Percentiles rank a stretch among this genome's conserved stretches.
phyloP scores from a whole-genome alignment of 2,113 vertebrate species.

The Steatornis caripensis region DNA sequence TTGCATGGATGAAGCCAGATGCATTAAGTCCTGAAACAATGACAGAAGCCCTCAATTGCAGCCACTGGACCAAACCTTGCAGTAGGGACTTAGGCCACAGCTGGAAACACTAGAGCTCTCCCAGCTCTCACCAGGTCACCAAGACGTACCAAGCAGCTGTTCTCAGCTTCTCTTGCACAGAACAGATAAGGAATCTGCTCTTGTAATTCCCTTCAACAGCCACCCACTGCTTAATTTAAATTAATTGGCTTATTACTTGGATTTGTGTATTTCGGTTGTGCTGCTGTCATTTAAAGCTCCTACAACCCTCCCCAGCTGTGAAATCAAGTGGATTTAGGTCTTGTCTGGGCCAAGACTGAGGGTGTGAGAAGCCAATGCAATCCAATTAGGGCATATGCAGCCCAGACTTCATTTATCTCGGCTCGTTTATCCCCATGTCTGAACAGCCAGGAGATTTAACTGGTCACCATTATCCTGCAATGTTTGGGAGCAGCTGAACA shows the following conservation, averaged over 20 bases:
- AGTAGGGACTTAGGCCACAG: not conserved
- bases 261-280: not conserved
- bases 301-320: not conserved
- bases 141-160: not conserved
- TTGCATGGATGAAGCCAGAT: not conserved
- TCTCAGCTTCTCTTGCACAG: not conserved
- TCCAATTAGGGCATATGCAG: constrained; percentile 57
- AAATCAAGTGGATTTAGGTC: constrained; percentile 24
- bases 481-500: not conserved
- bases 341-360: constrained; percentile 38
- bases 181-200: not conserved
- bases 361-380: constrained; percentile 18
- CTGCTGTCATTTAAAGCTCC: not conserved
- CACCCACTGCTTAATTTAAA: not conserved
- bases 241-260: not conserved
- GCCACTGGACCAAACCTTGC: not conserved
- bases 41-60: not conserved
- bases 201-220: not conserved
- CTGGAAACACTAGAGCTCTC: not conserved
- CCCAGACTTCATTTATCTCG: constrained; percentile 53
- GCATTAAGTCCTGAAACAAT: not conserved
- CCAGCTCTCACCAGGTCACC: not conserved
- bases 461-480: not conserved
- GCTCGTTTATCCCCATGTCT: constrained; percentile 39
- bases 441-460: constrained; percentile 35